Evolutionary conservation across 2,113 vertebrate genomes (phyloP), one percentile per base, ranked within the genome.

Genomic region (Columba livia): DNA sequence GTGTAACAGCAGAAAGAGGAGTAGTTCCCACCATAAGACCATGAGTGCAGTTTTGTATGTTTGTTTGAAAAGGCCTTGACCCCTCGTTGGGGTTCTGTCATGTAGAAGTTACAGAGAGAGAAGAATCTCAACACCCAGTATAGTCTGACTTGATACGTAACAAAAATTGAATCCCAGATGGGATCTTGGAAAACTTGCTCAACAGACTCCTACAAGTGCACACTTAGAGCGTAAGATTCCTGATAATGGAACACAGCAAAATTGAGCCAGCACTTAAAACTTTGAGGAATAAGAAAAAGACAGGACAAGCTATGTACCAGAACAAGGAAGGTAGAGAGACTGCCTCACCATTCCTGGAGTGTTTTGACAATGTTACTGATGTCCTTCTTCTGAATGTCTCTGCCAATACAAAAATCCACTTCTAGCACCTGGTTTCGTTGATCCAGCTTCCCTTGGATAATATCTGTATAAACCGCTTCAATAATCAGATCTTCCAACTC

Each of bases 401-500:
- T 97, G 93, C 98, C 98, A 1, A 99, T 98, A 96, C 98, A 98
- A 92, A 98, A 98, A 89, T 99, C 98, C 92, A 99, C 98, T 67
- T 99, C 99, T 80, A 99, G 98, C 97, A 99, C 98, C 96, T 99
- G 99, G 97, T 99, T 99, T 94, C 99, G 98, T 97, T 99, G 99
- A 97, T 99, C 99, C 97, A 99, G 74, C 94, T 99, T 99, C 82
- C 99, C 99, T 95, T 99, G 99, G 97, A 99, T 99, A 98, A 99
- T 99, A 97, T 99, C 99, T n/a, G 99, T 99, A 98, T 99, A 99
- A 95, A 99, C 98, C 0, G 99, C 99, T 92, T 99, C 99, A 32
- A 99, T 99, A 96, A 99, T 99, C 95, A 99, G 98, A 97, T 99
- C 99, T 97, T 99, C 99, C 90, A 99, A 85, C 95, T 99, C 99